phyloP scores from a whole-genome alignment of 2,113 vertebrate genomes.

The Neopipo cinnamomea region DNA sequence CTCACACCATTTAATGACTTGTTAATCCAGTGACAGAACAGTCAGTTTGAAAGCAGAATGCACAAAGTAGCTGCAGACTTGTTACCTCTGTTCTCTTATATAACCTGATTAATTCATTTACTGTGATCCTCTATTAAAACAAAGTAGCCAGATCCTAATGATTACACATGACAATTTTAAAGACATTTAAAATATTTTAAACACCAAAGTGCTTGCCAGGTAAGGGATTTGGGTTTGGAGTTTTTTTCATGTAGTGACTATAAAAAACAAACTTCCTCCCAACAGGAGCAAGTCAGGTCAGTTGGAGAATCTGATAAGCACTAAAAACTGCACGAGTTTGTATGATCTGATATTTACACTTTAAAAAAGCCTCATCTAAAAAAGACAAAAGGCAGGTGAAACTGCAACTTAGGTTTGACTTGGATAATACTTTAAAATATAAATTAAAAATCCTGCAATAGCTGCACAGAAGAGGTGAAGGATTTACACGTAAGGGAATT shows the following conservation, averaged over 20 bases:
- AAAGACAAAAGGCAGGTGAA: neutral
- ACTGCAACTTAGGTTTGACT: neutral
- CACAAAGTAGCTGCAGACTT: neutral
- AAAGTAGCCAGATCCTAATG: neutral
- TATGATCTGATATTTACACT: neutral
- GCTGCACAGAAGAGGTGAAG: neutral
- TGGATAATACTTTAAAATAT: slow-evolving; percentile 12
- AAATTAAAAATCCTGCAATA: neutral
- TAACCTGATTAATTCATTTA: neutral
- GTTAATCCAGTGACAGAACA: neutral
- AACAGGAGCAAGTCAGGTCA: neutral
- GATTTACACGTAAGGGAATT: neutral
- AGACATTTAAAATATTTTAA: slow-evolving; percentile 5
- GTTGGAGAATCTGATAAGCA: neutral
- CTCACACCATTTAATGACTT: neutral
- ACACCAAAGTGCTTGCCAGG: neutral
- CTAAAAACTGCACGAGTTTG: neutral
- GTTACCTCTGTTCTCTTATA: neutral
- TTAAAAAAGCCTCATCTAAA: slow-evolving; percentile 20
- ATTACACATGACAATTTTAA: neutral
- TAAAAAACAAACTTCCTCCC: neutral
- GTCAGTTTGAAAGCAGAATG: neutral
- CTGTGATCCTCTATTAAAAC: neutral
- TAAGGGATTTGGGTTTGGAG: neutral
- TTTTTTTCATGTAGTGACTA: neutral